phyloP scores from a whole-genome alignment of 2,113 vertebrate genomes.

The Bubo bubo region DNA sequence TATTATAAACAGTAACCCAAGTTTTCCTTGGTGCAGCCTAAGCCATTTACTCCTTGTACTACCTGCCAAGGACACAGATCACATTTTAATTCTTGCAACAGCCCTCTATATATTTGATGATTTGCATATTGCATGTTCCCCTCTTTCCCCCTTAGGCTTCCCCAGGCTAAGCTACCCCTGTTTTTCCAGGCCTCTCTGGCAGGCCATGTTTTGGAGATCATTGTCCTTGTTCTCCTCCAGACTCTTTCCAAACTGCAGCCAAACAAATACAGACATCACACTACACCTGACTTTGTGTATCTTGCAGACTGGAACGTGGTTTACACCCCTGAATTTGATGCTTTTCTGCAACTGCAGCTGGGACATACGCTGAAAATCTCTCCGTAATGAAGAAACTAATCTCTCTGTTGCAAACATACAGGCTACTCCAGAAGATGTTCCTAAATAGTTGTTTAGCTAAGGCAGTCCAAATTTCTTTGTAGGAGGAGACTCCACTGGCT shows the following conservation, averaged over 20 bases:
- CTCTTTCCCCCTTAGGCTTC: neutral
- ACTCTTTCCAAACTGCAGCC: neutral
- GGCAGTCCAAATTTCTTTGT: neutral
- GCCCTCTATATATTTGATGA: neutral
- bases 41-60: neutral
- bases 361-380: neutral
- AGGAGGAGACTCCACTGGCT: neutral
- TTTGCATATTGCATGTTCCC: neutral
- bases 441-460: neutral
- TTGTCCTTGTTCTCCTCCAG: neutral
- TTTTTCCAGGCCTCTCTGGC: neutral
- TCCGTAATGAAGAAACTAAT: neutral
- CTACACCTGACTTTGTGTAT: neutral
- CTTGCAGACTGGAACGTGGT: neutral
- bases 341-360: neutral
- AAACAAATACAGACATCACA: neutral
- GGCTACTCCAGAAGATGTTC: neutral
- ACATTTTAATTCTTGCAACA: neutral
- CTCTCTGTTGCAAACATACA: neutral
- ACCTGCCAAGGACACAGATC: neutral
- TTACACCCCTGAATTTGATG: neutral
- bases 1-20: neutral
- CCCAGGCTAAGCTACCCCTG: neutral
- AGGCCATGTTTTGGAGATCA: neutral
- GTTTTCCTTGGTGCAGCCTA: neutral